A percentile compares a stretch with the other conserved stretches of the same genome.
Conservation (phyloP, 1,140 invertebrate species). For the Cydia amplana region DNA sequence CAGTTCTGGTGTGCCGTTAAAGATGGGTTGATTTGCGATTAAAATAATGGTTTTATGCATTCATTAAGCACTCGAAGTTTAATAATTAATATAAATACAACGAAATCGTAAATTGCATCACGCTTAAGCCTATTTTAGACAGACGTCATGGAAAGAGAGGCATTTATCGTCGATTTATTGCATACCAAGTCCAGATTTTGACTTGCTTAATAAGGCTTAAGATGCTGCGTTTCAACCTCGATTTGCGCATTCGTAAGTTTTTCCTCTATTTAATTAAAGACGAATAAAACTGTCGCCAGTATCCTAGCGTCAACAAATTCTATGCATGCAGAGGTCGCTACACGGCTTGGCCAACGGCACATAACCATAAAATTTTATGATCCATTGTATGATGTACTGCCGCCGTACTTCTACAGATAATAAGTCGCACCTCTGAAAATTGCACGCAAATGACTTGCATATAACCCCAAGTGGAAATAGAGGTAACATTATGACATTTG, state of each 20-base stretch:
- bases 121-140: background rate
- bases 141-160: constrained; percentile 2
- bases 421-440: constrained; percentile 18
- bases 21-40: constrained; percentile 20
- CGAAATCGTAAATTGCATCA: no score
- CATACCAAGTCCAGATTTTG: constrained; percentile 4
- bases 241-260: background rate
- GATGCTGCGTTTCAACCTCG: constrained; percentile 10
- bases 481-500: constrained; percentile 21
- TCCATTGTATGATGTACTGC: constrained; percentile 47
- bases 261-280: constrained; percentile 1
- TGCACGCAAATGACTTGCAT: constrained; percentile 1
- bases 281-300: background rate
- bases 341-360: constrained; percentile 39
- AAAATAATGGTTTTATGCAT: constrained; percentile 1
- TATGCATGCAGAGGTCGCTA: constrained; percentile 43
- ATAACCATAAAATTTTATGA: constrained; percentile 49
- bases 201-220: constrained; percentile 9
- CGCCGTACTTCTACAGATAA: constrained; percentile 36
- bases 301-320: background rate
- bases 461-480: constrained; percentile 4
- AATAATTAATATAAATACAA: no score
- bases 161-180: constrained; percentile 12
- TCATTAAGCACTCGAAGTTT: background rate
- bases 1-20: constrained; percentile 41